A percentile compares a stretch with the other conserved stretches of the same genome.
These are phyloP conservation scores for Origma solitaria DNA, from an alignment of 2,113 vertebrate genomes.

Conservation along the genomic window DNA sequence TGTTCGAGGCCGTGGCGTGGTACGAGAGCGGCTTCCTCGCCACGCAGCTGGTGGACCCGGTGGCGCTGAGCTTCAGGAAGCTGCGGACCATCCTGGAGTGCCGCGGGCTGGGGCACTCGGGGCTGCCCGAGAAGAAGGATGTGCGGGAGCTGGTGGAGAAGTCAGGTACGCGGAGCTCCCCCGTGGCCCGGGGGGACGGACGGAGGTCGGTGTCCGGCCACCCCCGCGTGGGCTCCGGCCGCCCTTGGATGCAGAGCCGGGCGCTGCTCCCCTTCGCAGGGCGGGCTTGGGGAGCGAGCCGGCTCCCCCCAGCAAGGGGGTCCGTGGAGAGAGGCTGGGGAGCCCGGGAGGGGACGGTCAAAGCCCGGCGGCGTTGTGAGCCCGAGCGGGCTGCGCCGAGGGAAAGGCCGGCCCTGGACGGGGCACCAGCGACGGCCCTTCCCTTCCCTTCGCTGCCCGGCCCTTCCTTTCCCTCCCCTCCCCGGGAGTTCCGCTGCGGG, in stretches of 20 bases:
- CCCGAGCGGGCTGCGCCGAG: neutral
- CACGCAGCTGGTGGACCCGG: conserved; percentile 92
- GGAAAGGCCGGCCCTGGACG: neutral
- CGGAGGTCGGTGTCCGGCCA: neutral
- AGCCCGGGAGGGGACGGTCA: neutral
- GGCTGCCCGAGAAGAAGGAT: conserved; percentile 89
- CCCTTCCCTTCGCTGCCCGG: neutral
- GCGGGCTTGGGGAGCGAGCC: neutral
- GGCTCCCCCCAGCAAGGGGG: neutral
- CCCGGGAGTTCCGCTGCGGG: neutral
- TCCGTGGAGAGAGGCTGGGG: neutral
- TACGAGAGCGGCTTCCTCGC: conserved; percentile 93
- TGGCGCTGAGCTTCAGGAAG: conserved; percentile 89
- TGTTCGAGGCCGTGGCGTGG: conserved; percentile 94
- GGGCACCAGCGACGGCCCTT: neutral
- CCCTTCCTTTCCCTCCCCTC: neutral
- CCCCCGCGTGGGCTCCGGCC: neutral
- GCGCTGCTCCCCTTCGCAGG: neutral
- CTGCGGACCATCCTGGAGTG: conserved; percentile 92
- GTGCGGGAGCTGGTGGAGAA: conserved; percentile 91
- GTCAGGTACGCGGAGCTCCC: conserved; percentile 75
- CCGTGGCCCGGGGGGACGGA: neutral
- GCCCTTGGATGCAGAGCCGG: neutral
- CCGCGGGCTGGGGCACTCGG: conserved; percentile 87
- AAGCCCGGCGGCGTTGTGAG: neutral